Base-by-base conservation (phyloP, 2,888 invertebrate genomes). In the Oxytorus armatus region DNA sequence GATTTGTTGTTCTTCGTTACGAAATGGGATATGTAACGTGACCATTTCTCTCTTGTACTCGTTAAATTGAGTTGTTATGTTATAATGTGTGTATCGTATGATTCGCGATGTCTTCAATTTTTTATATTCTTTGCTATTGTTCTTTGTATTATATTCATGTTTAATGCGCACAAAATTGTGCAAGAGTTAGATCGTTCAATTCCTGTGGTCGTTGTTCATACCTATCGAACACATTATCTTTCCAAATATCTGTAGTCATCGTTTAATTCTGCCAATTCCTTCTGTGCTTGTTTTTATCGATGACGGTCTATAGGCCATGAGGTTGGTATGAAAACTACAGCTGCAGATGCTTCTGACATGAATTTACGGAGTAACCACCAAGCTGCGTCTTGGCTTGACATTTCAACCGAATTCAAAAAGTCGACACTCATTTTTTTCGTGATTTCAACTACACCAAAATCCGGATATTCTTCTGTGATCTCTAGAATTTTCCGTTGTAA, bases 311-410 rank as follows among this genome's bases (percentile, higher is more conserved):
- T 59, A 0, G 92, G 91, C 90, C 89, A 51, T n/a, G n/a, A 10
- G 1, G 70, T 70, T 8, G 77, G 75, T 5, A 85, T 81, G 25
- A 82, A 83, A n/a, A n/a, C n/a, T 16, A 86, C 86, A 69, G 90
- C 75, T 53, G 81, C 74, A 49, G 75, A 53, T 4, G n/a, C n/a
- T n/a, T n/a, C n/a, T n/a, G 88, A 89, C 92, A 92, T 92, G 11
- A 90, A 90, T 75, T 90, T 85, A 55, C 91, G 84, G 49, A 92
- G 76, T 1, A 92, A 76, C 86, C 88, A 92, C 91, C 91, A 92
- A 55, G 92, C 92, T 44, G 91, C 90, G 85, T 92, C 91, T 89
- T 92, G 91, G 70, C 85, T 85, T 1, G 86, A 77, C 83, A 92
- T 88, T 74, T 90, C 90, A 23, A 86, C 82, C 29, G 47, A 59